phyloP scores from a whole-genome alignment of 2,113 vertebrate genomes.

The Elephas maximus region DNA sequence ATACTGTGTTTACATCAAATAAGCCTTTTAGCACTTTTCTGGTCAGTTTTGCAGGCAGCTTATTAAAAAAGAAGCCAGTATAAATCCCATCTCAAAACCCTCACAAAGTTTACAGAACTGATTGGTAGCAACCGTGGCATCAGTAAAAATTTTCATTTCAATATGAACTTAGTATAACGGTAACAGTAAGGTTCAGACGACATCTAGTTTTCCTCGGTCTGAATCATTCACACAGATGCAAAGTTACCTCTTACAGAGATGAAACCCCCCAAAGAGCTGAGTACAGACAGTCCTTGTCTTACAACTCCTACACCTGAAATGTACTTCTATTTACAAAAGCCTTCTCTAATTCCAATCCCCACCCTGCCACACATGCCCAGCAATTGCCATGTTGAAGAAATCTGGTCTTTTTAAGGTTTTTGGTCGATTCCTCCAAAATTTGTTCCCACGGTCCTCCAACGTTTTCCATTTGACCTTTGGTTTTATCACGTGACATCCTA shows the following conservation, averaged over 20 bases:
- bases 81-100: slow-evolving; percentile 38
- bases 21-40: neutral
- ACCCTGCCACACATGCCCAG: neutral
- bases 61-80: neutral
- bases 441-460: neutral
- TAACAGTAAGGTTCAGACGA: slow-evolving; percentile 21
- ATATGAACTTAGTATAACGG: slow-evolving; percentile 4
- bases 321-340: neutral
- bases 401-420: neutral
- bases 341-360: neutral
- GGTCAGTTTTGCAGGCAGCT: neutral
- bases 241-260: neutral
- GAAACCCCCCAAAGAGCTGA: neutral
- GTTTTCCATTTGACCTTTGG: slow-evolving; percentile 4
- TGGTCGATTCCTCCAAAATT: neutral
- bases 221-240: neutral
- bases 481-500: neutral
- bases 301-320: neutral
- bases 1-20: slow-evolving; percentile 6
- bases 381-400: neutral
- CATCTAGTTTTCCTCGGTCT: neutral
- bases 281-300: neutral
- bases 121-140: slow-evolving; percentile 21
- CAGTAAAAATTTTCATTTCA: neutral
- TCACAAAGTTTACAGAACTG: neutral